Percentiles rank a stretch among this genome's conserved stretches.
Conservation (phyloP, 2,797 vertebrate genomes). For the Galagoides demidoff region DNA sequence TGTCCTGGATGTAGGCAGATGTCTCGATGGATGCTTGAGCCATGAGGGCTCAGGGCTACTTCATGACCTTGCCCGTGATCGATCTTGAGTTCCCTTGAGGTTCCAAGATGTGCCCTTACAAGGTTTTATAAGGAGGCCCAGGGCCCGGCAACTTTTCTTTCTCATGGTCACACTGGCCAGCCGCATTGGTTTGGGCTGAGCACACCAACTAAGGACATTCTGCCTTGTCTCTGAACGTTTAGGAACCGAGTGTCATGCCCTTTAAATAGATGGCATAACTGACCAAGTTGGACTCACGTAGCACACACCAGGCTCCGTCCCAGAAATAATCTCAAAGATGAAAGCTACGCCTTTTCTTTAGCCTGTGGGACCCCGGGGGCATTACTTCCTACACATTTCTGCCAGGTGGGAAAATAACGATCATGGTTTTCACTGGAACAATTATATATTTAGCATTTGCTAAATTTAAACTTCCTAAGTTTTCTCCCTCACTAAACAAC, state of each 20-base stretch:
- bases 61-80: neutral
- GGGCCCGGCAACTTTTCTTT: neutral
- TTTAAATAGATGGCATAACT: constrained; percentile 51
- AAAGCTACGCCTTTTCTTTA: rapidly evolving
- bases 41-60: neutral
- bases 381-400: constrained; percentile 65
- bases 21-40: rapidly evolving
- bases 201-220: constrained; percentile 26
- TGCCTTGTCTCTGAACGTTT: neutral
- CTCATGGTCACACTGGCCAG: neutral
- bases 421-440: constrained; percentile 72
- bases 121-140: neutral
- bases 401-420: constrained; percentile 76
- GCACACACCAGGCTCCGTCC: neutral
- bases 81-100: rapidly evolving
- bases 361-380: constrained; percentile 49
- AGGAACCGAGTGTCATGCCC: neutral
- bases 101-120: neutral
- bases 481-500: constrained; percentile 62
- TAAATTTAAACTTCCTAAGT: constrained; percentile 82
- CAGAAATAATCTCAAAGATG: neutral
- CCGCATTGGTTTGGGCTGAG: neutral
- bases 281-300: neutral
- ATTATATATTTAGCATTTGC: constrained; percentile 78
- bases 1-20: neutral